A percentile compares a stretch with the other conserved stretches of the same genome.
Evolutionary conservation across 2,888 invertebrate genomes (phyloP).

Genomic region (Eurois occulta): DNA sequence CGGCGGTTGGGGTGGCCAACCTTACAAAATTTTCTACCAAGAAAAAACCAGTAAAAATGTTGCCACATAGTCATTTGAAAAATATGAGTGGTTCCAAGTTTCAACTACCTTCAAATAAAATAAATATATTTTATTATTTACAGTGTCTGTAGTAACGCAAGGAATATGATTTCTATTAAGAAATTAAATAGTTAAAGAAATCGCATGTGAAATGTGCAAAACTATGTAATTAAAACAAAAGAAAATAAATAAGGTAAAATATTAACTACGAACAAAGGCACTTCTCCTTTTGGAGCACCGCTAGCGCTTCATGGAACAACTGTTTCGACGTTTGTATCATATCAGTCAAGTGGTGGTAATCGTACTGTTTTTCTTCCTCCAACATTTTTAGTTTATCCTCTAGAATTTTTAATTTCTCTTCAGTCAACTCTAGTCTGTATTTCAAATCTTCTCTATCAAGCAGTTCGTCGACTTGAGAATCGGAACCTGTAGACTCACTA

Average conservation of each 20-base stretch:
- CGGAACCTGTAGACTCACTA: slow-evolving; percentile 74
- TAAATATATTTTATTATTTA: not conserved
- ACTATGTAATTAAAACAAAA: slow-evolving; percentile 60
- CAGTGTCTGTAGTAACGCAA: not conserved
- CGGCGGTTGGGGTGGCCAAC: slow-evolving; percentile 78
- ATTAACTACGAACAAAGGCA: slow-evolving; percentile 80
- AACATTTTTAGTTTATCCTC: slow-evolving; percentile 91
- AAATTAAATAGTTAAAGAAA: not conserved
- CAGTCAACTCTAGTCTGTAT: slow-evolving; percentile 90
- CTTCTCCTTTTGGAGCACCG: slow-evolving; percentile 85
- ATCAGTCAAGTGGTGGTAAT: slow-evolving; percentile 89
- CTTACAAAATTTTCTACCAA: slow-evolving; percentile 33
- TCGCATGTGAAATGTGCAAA: slow-evolving; percentile 16
- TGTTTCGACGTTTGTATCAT: slow-evolving; percentile 91
- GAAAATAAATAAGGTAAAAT: slow-evolving; percentile 55
- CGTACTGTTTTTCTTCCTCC: slow-evolving; percentile 91
- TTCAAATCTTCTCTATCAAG: slow-evolving; percentile 85
- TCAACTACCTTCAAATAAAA: slow-evolving; percentile 5
- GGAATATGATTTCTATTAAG: not conserved
- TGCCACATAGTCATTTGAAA: slow-evolving; percentile 19
- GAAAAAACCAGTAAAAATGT: slow-evolving; percentile 31
- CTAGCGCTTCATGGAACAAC: slow-evolving; percentile 89
- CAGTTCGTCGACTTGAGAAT: slow-evolving; percentile 78
- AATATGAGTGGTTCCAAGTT: not conserved
- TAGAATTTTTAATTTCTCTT: slow-evolving; percentile 92